phyloP scores from a whole-genome alignment of 1,140 invertebrate species.

The Drosophila subpulchrella region DNA sequence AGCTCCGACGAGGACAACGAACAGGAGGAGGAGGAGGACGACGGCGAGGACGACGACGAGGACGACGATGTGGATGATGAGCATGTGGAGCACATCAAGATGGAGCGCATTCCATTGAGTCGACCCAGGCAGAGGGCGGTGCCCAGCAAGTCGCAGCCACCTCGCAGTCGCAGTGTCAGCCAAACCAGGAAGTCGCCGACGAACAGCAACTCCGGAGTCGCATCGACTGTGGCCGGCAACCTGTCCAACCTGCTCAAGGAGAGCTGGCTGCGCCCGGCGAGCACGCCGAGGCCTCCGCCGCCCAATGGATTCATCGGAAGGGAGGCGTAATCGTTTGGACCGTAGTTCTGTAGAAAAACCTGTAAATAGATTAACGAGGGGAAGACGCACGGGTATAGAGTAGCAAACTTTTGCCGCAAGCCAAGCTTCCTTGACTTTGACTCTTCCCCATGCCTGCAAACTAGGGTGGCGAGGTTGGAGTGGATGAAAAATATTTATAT shows the following conservation, averaged over 20 bases:
- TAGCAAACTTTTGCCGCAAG: constrained; percentile 61
- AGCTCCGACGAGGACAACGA: constrained; percentile 52
- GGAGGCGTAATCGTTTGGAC: constrained; percentile 54
- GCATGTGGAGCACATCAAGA: constrained; percentile 72
- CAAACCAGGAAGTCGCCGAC: constrained; percentile 52
- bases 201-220: constrained; percentile 18
- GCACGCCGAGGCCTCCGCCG: constrained; percentile 59
- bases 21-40: constrained; percentile 38
- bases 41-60: constrained; percentile 59
- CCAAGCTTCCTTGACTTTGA: constrained; percentile 49
- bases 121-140: constrained; percentile 37
- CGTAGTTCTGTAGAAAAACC: neutral
- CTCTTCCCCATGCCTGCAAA: constrained; percentile 15
- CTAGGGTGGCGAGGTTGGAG: neutral
- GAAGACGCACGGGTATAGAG: neutral
- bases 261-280: constrained; percentile 68
- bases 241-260: constrained; percentile 71
- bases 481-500: neutral
- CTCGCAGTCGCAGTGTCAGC: constrained; percentile 62
- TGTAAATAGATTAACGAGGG: constrained; percentile 48
- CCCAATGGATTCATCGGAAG: constrained; percentile 82
- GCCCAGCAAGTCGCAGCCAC: constrained; percentile 31
- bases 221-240: constrained; percentile 34
- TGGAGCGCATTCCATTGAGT: constrained; percentile 73
- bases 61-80: constrained; percentile 55